phyloP scores from a whole-genome alignment of 2,888 invertebrate genomes.

The Oligia fasciuncula region DNA sequence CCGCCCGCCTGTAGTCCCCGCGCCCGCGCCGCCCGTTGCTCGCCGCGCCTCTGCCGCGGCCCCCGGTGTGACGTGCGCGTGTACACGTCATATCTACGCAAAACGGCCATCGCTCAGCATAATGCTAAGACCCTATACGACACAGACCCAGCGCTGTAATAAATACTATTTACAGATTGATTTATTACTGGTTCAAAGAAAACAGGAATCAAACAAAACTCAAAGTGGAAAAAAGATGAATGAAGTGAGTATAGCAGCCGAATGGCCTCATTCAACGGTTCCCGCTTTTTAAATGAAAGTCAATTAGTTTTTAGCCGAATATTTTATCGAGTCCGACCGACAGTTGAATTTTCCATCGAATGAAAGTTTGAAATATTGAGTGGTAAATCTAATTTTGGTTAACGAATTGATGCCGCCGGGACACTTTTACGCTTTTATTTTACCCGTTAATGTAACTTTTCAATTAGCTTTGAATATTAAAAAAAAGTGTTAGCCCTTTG shows the following conservation, averaged over 20 bases:
- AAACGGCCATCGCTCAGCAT: no score
- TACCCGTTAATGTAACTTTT: constrained; percentile 44
- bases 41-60: no score
- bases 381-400: constrained; percentile 72
- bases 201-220: constrained; percentile 4
- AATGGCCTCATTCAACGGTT: constrained; percentile 54
- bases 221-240: constrained; percentile 33
- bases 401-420: constrained; percentile 63
- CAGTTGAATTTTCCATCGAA: constrained; percentile 73
- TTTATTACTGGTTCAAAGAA: constrained; percentile 9
- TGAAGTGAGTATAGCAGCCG: constrained; percentile 10
- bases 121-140: no score
- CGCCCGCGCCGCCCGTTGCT: no score
- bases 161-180: background rate
- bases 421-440: constrained; percentile 52
- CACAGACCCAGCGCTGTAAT: no score
- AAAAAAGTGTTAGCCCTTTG: constrained; percentile 18
- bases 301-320: constrained; percentile 68
- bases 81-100: no score
- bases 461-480: constrained; percentile 31
- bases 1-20: no score
- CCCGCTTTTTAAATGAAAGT: constrained; percentile 61
- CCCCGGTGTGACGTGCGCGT: no score
- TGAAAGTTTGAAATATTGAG: constrained; percentile 76
- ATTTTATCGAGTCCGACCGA: constrained; percentile 65